These are phyloP conservation scores for Chaetogeoica ovagalla DNA, from an alignment of 2,888 invertebrate genomes.

Conservation along the genomic window DNA sequence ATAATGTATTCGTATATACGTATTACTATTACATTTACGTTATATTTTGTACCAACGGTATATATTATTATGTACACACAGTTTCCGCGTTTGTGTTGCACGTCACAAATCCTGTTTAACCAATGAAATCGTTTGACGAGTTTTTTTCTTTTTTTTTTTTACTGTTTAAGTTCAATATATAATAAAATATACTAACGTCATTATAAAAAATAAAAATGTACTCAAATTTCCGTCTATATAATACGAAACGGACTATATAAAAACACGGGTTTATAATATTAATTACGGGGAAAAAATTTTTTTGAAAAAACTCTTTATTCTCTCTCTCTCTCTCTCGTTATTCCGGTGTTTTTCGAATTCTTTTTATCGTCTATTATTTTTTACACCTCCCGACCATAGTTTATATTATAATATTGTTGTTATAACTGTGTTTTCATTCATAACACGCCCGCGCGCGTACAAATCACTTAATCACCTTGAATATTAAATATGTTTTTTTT, in stretches of 20 bases:
- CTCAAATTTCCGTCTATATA: background rate
- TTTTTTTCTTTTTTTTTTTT: conserved; percentile 21
- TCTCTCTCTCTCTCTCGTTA: background rate
- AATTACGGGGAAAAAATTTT: background rate
- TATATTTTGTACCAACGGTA: background rate
- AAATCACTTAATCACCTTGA: conserved; percentile 14
- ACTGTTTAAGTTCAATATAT: background rate
- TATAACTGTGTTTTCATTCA: conserved; percentile 4
- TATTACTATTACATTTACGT: background rate
- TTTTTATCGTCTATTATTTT: background rate
- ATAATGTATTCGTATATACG: background rate
- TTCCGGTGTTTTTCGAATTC: background rate
- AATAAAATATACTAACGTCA: background rate
- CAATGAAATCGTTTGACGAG: background rate
- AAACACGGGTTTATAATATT: background rate
- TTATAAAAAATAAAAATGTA: background rate
- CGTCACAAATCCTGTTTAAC: conserved; percentile 13
- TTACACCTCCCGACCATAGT: background rate
- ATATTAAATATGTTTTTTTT: background rate
- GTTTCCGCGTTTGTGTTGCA: conserved; percentile 17
- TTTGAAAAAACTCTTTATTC: background rate
- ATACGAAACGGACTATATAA: background rate
- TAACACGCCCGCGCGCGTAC: background rate
- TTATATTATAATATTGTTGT: background rate
- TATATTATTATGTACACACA: no score